Evolutionary conservation across 2,797 vertebrate genomes (phyloP).

Genomic region (Pseudochirops cupreus): DNA sequence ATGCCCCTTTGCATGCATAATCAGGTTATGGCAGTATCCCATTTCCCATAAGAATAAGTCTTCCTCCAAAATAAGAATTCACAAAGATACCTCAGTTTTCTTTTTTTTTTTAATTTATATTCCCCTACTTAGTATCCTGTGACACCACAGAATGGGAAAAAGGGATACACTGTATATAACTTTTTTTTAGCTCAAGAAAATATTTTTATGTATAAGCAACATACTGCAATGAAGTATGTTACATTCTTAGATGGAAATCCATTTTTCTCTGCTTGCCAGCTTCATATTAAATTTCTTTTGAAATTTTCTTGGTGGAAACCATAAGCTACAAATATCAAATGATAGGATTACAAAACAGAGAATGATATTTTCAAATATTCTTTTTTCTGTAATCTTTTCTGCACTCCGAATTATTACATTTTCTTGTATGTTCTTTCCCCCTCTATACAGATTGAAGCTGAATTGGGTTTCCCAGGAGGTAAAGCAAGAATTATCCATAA

Average conservation of each 20-base stretch:
- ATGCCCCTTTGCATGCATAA: background rate
- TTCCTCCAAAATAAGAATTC: background rate
- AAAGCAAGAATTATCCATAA: slow-evolving; percentile 99
- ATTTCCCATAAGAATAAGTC: background rate
- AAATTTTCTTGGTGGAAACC: background rate
- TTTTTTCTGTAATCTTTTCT: slow-evolving; percentile 27
- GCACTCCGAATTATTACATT: slow-evolving; percentile 40
- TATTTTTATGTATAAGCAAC: background rate
- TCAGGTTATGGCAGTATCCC: background rate
- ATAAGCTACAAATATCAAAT: background rate
- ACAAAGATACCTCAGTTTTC: background rate
- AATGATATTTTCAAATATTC: background rate
- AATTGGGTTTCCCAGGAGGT: slow-evolving; percentile 89
- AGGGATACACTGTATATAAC: background rate
- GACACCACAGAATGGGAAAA: background rate
- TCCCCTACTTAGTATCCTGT: background rate
- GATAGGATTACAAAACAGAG: background rate
- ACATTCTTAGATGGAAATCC: background rate
- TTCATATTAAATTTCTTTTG: background rate
- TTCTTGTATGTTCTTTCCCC: slow-evolving; percentile 54
- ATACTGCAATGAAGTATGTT: background rate
- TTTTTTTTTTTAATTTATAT: background rate
- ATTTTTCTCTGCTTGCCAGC: background rate
- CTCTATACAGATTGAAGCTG: slow-evolving; percentile 90
- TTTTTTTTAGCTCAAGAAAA: background rate